phyloP scores from a whole-genome alignment of 2,113 vertebrate species.

The Struthidea cinerea region DNA sequence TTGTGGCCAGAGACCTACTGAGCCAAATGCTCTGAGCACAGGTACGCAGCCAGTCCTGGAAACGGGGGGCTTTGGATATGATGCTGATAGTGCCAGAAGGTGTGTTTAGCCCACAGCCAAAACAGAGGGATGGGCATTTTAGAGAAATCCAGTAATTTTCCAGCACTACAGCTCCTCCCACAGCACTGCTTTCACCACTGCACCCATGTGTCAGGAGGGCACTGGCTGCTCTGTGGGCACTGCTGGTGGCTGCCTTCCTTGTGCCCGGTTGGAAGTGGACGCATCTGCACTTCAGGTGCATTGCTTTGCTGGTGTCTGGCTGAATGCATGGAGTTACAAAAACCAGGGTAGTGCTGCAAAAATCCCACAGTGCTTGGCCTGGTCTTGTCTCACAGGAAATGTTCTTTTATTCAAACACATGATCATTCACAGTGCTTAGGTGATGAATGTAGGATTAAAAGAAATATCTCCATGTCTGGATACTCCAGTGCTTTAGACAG shows the following conservation, averaged over 20 bases:
- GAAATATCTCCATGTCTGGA: neutral
- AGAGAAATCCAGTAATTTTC: neutral
- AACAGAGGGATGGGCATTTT: neutral
- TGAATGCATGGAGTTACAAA: slow-evolving; percentile 64
- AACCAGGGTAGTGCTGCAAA: neutral
- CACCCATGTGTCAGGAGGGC: neutral
- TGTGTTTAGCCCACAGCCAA: neutral
- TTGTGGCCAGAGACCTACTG: neutral
- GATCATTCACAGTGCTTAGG: neutral
- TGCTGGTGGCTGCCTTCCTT: slow-evolving; percentile 80
- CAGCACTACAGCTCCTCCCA: neutral
- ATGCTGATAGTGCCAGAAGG: neutral
- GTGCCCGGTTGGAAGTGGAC: slow-evolving; percentile 75
- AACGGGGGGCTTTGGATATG: fast-evolving
- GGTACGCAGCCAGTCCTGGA: neutral
- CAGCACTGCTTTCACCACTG: neutral
- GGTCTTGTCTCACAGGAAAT: neutral
- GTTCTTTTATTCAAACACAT: neutral
- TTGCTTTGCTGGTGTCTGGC: slow-evolving; percentile 76
- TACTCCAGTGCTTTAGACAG: neutral
- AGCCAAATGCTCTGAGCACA: neutral
- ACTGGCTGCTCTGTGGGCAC: slow-evolving; percentile 65
- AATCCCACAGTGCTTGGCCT: neutral
- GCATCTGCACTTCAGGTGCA: slow-evolving; percentile 80
- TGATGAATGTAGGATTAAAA: neutral